Conservation (phyloP, 2,888 invertebrate genomes). For the Lagria hirta region DNA sequence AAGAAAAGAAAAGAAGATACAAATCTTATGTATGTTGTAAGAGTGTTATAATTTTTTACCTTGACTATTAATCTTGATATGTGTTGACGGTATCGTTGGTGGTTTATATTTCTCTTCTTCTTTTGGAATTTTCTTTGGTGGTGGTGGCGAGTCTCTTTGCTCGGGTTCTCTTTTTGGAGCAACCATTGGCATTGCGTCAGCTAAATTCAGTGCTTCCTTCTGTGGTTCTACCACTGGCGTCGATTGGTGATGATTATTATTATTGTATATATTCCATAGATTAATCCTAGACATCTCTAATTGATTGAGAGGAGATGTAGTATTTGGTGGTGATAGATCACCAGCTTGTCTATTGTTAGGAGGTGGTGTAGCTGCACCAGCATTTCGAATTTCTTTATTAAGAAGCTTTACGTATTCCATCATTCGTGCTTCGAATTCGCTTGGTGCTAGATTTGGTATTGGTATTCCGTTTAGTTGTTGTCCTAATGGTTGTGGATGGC, state of each 20-base stretch:
- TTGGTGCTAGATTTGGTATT: conserved; percentile 59
- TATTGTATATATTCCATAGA: conserved; percentile 81
- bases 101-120: conserved; percentile 56
- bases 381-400: conserved; percentile 57
- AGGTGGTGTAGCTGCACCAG: conserved; percentile 52
- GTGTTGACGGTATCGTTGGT: conserved; percentile 54
- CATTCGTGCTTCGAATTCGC: conserved; percentile 76
- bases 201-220: conserved; percentile 84
- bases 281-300: conserved; percentile 78
- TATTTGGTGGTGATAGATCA: conserved; percentile 56
- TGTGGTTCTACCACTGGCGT: conserved; percentile 56
- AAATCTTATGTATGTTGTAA: too few relatives aligned
- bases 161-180: conserved; percentile 58
- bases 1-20: too few relatives aligned
- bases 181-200: conserved; percentile 56
- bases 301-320: conserved; percentile 62
- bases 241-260: conserved; percentile 58
- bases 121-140: conserved; percentile 61
- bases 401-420: conserved; percentile 78
- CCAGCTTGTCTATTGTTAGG: too few relatives aligned
- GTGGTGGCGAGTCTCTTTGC: conserved; percentile 58
- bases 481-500: conserved; percentile 59
- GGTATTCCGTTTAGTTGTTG: conserved; percentile 53
- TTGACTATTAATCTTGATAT: conserved; percentile 86
- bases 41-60: too few relatives aligned